phyloP scores from a whole-genome alignment of 2,113 vertebrate species.

The Periophthalmus modestus region DNA sequence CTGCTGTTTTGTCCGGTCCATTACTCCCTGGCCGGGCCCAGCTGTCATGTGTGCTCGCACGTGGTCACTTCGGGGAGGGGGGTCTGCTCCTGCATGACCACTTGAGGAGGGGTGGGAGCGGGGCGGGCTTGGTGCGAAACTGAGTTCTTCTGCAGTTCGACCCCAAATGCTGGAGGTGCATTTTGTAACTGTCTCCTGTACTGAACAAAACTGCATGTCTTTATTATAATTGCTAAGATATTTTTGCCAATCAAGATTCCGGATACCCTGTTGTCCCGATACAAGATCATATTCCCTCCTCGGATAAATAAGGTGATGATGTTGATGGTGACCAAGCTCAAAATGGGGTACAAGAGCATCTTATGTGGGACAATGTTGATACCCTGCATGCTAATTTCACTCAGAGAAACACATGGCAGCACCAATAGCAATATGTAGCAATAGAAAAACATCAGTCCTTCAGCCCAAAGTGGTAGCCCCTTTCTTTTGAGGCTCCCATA shows the following conservation, averaged over 20 bases:
- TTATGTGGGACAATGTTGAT: constrained; percentile 82
- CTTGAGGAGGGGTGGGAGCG: constrained; percentile 55
- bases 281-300: constrained; percentile 79
- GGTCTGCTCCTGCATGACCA: constrained; percentile 72
- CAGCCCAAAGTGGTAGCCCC: constrained; percentile 79
- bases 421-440: constrained; percentile 82
- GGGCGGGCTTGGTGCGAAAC: constrained; percentile 59
- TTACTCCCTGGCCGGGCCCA: neutral
- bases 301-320: constrained; percentile 80
- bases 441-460: constrained; percentile 84
- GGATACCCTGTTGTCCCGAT: constrained; percentile 75
- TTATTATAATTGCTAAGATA: constrained; percentile 78
- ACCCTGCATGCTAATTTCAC: constrained; percentile 84
- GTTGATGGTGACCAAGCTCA: constrained; percentile 81
- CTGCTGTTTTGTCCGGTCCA: neutral
- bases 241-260: constrained; percentile 82
- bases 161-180: constrained; percentile 67
- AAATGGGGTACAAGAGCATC: constrained; percentile 83
- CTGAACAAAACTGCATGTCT: constrained; percentile 81
- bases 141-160: constrained; percentile 77
- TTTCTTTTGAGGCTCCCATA: constrained; percentile 84
- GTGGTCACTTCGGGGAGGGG: constrained; percentile 72
- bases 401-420: constrained; percentile 80
- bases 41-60: constrained; percentile 77
- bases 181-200: constrained; percentile 77